Evolutionary conservation across 2,888 invertebrate species (phyloP), one percentile per base, ranked within the genome.

Genomic region (Boloria euphrosyne): DNA sequence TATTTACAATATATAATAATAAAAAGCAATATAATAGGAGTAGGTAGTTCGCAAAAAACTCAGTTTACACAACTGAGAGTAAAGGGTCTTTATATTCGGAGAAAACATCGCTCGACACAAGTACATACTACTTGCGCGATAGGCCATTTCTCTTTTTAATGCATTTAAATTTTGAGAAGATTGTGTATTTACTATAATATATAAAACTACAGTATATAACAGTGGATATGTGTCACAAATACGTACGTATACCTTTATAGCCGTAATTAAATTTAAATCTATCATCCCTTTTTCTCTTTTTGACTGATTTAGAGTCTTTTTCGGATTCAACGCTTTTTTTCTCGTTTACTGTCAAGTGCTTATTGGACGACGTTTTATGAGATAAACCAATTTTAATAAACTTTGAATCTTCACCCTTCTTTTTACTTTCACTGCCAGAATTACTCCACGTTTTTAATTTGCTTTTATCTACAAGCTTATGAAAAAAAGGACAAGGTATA

Each of bases 161-260:
- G 31, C 10, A 38, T 38, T 38, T 38, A 38, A 38, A 38, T 38
- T 38, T 2, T 38, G 31, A 7, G 31, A 7, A 10, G 7, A 38
- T 2, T 10, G 31, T 38, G 7, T 38, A 38, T 38, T 38, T 10
- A 10, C 31, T 38, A 38, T 38, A 22, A 22, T 22, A 10, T 38
- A 38, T 10, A n/a, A n/a, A n/a, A n/a, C 10, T 38, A 38, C 31
- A 38, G 31, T 38, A 38, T 31, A 6, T 38, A 38, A 2, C 22
- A 22, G 22, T 22, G 1, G 10, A 10, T 1, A 38, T 38, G 31
- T 38, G 31, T 38, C 7, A 38, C 31, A 53, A 80, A 81, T 89
- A 91, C 90, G 76, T 90, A 90, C 90, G 87, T 84, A 89, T 90
- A 88, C 91, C 91, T 88, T 85, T 81, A 77, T 88, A 91, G 69